Evolutionary conservation across 2,888 invertebrate genomes (phyloP).

Genomic region (Autographa pulchrina): DNA sequence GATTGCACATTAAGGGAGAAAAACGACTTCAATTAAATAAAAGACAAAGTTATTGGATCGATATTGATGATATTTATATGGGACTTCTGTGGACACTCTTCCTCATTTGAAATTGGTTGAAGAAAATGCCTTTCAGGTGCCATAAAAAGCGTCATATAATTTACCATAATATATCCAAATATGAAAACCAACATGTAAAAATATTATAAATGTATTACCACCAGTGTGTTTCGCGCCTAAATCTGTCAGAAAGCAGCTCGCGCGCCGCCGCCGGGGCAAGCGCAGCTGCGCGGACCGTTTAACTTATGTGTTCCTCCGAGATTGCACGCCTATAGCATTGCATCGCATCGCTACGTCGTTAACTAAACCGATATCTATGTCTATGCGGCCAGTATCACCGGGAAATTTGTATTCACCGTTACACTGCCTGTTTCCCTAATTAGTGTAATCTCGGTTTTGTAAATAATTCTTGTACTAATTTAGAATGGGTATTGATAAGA

Average conservation of each 20-base stretch:
- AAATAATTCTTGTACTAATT: background rate
- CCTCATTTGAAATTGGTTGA: no score
- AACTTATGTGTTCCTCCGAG: slow-evolving; percentile 60
- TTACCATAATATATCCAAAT: slow-evolving; percentile 10
- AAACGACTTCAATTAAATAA: no score
- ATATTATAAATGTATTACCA: background rate
- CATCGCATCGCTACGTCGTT: slow-evolving; percentile 30
- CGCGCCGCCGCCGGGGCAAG: slow-evolving; percentile 65
- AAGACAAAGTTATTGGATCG: no score
- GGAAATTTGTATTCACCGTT: background rate
- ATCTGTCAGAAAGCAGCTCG: slow-evolving; percentile 59
- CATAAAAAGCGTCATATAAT: no score
- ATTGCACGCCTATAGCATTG: slow-evolving; percentile 52
- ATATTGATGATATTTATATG: no score
- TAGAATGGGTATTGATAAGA: background rate
- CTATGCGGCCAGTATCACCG: slow-evolving; percentile 12
- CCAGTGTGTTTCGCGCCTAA: slow-evolving; percentile 50
- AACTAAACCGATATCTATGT: slow-evolving; percentile 59
- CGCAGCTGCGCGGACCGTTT: slow-evolving; percentile 71
- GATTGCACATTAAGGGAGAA: no score
- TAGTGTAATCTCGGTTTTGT: background rate
- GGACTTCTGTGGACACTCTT: no score
- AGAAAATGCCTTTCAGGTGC: background rate
- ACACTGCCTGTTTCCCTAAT: background rate
- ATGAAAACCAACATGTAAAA: background rate